phyloP scores from a whole-genome alignment of 2,888 invertebrate species.

The Yponomeuta plumbellus region DNA sequence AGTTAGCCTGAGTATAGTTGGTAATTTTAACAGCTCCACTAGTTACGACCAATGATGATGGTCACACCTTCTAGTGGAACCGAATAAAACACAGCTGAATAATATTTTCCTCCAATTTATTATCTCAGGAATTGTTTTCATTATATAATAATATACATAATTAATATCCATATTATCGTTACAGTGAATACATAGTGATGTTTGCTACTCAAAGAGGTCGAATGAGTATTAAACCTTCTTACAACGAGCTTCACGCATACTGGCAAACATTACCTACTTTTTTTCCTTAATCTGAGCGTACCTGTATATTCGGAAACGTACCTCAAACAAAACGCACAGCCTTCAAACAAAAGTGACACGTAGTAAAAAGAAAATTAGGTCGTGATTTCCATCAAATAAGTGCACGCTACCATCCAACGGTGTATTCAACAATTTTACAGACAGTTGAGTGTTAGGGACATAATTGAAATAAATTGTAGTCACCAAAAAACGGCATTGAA shows the following conservation, averaged over 20 bases:
- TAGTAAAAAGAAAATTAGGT: conserved; percentile 36
- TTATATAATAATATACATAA: conserved; percentile 61
- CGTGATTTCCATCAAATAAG: conserved; percentile 24
- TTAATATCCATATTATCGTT: conserved; percentile 46
- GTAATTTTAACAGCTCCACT: too few relatives aligned
- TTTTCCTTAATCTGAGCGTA: neutral
- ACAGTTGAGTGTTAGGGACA: neutral
- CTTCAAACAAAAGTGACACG: conserved; percentile 32
- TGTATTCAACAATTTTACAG: neutral
- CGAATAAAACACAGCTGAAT: conserved; percentile 22
- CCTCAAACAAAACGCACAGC: conserved; percentile 32
- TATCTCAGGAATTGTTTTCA: conserved; percentile 71
- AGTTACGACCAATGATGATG: too few relatives aligned
- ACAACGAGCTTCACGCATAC: neutral
- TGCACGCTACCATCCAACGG: conserved; percentile 2
- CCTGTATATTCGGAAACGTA: neutral
- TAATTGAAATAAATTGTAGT: too few relatives aligned
- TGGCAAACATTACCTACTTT: neutral
- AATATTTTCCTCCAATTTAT: conserved; percentile 58
- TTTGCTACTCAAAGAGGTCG: conserved; percentile 52
- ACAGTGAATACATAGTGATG: conserved; percentile 63
- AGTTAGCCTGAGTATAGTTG: neutral
- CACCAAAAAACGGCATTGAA: too few relatives aligned
- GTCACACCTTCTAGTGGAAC: too few relatives aligned
- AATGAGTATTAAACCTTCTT: neutral